Evolutionary conservation across 2,113 vertebrate species (phyloP), one percentile per base, ranked within the genome.

Genomic region (Nibea coibor): DNA sequence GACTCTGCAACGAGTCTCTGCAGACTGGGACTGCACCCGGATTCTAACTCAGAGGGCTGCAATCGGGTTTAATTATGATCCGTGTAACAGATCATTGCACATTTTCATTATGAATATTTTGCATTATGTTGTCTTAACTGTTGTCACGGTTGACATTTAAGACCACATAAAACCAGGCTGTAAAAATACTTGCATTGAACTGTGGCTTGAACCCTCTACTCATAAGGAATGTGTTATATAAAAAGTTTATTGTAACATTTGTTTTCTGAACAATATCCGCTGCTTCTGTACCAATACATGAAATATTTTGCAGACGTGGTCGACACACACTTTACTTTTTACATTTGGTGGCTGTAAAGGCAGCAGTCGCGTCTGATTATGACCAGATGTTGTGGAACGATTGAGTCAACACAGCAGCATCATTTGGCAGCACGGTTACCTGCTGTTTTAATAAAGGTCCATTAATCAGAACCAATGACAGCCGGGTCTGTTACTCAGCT

Each of bases 341-440:
- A 61, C 28, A 43, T 6, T 5, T 10, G 50, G 70, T 77, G 74
- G 67, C 58, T 67, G 22, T 79, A 53, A 72, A 62, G 63, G 45
- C 62, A 43, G 22, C 14, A 4, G 65, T 51, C 28, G 16, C 43
- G 31, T 76, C 61, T 26, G 35, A 63, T 45, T 73, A 17, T 72
- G 72, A 75, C 67, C 86, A 85, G 78, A 87, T 89, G 80, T 78
- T 79, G 81, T 69, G 73, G 84, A 86, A 75, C 54, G 43, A 69
- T 17, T 85, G 82, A 85, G 72, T 85, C 85, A 87, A 65, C 20
- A 11, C 63, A 69, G 62, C 20, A 5, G 14, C 66, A 63, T 82
- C 31, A 70, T 64, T 78, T 54, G 50, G 57, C 75, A 42, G 73
- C 70, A 19, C 12, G 4, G 42, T 31, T 66, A 57, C 57, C 35